Conservation (phyloP, 2,888 invertebrate species). For the Ypsolopha sequella region DNA sequence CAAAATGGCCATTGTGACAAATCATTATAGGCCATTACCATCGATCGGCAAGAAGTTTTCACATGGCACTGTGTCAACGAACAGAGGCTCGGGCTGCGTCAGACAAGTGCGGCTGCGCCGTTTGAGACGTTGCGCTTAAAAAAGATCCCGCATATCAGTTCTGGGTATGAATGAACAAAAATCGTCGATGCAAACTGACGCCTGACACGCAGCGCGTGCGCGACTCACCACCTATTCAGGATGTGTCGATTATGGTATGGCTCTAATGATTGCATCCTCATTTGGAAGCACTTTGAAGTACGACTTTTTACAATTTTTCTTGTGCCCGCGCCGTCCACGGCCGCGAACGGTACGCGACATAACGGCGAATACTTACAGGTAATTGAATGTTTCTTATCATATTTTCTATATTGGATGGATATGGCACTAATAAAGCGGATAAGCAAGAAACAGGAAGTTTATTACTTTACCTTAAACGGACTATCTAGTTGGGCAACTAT, state of each 20-base stretch:
- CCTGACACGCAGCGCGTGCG: constrained; percentile 32
- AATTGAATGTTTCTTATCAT: constrained; percentile 7
- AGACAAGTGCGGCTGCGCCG: constrained; percentile 22
- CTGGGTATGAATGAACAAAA: constrained; percentile 52
- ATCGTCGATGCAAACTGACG: constrained; percentile 20
- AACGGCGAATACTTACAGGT: constrained; percentile 33
- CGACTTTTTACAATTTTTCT: constrained; percentile 55
- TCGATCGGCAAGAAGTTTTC: constrained; percentile 23
- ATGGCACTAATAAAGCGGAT: background rate
- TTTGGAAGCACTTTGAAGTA: constrained; percentile 47
- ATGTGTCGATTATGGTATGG: constrained; percentile 59
- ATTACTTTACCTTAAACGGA: no score
- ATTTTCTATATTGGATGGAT: constrained; percentile 2
- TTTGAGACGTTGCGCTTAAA: constrained; percentile 21
- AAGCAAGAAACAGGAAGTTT: background rate
- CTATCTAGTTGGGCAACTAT: no score
- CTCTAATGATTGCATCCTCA: constrained; percentile 61
- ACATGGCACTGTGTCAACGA: constrained; percentile 14
- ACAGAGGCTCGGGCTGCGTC: constrained; percentile 9
- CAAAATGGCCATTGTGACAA: constrained; percentile 10
- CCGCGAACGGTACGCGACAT: constrained; percentile 55
- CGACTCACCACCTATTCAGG: constrained; percentile 63
- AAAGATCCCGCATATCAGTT: constrained; percentile 14
- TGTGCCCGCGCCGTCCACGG: constrained; percentile 30
- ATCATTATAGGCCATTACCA: constrained; percentile 27